Percentiles rank a stretch among this genome's conserved stretches.
These are phyloP conservation scores for Heteromormyrus szaboi DNA, from an alignment of 2,797 vertebrate species.

Conservation along the genomic window DNA sequence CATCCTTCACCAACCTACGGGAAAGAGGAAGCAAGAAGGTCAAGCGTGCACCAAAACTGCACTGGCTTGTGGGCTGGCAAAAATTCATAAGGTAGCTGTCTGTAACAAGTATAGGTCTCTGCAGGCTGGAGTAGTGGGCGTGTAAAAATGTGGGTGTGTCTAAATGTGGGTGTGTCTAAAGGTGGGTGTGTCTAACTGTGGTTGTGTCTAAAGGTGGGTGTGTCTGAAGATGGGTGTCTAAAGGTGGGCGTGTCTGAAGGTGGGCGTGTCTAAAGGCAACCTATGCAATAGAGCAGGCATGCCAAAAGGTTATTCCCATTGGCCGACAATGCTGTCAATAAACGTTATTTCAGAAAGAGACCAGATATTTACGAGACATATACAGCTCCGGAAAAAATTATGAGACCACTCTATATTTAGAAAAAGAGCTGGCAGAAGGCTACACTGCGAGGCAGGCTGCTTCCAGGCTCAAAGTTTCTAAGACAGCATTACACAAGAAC, in stretches of 20 bases:
- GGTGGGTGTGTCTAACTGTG: no score
- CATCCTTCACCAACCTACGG: constrained; percentile 89
- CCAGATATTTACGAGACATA: background rate
- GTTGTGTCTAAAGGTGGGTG: background rate
- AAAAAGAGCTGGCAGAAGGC: background rate
- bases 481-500: background rate
- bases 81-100: background rate
- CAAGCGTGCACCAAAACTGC: background rate
- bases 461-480: background rate
- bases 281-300: background rate
- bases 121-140: background rate
- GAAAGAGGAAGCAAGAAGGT: background rate
- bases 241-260: background rate
- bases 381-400: background rate
- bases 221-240: background rate
- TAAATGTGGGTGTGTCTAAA: no score
- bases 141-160: background rate
- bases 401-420: background rate
- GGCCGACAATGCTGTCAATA: background rate
- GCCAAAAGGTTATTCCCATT: background rate
- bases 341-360: background rate
- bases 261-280: background rate
- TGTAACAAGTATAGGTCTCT: background rate
- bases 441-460: background rate
- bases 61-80: background rate